phyloP scores from a whole-genome alignment of 2,113 vertebrate species.

The Anguilla japonica region DNA sequence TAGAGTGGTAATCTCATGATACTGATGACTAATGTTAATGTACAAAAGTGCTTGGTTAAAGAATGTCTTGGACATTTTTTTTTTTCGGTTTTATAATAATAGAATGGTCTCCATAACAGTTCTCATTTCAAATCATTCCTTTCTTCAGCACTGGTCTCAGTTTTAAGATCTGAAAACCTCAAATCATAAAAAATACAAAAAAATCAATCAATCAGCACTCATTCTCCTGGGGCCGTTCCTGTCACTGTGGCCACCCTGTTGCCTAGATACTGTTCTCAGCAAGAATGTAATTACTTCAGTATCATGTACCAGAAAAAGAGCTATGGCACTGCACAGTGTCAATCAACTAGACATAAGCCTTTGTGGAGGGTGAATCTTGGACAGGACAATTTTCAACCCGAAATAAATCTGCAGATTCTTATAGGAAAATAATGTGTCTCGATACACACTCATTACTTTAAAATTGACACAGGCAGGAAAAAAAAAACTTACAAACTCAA shows the following conservation, averaged over 20 bases:
- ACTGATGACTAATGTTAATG: no score
- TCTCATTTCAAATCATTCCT: background rate
- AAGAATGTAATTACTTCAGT: conserved; percentile 5
- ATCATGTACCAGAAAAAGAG: background rate
- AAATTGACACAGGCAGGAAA: background rate
- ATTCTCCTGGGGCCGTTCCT: background rate
- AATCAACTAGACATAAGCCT: background rate
- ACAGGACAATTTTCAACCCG: background rate
- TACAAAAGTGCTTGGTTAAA: background rate
- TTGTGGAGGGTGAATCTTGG: background rate
- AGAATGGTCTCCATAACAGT: background rate
- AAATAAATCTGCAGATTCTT: background rate
- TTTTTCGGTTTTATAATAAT: background rate
- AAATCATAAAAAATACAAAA: background rate
- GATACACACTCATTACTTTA: background rate
- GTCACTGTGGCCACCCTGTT: conserved; percentile 16
- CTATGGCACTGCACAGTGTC: background rate
- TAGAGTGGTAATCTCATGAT: no score
- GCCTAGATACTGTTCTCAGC: conserved; percentile 10
- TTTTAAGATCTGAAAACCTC: background rate
- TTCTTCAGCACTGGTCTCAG: background rate
- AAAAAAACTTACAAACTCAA: no score
- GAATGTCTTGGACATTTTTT: background rate
- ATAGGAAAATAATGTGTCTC: background rate
- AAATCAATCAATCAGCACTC: background rate